Percentiles rank a stretch among this genome's conserved stretches.
phyloP scores from a whole-genome alignment of 2,888 invertebrate species.

The Amiota minor region DNA sequence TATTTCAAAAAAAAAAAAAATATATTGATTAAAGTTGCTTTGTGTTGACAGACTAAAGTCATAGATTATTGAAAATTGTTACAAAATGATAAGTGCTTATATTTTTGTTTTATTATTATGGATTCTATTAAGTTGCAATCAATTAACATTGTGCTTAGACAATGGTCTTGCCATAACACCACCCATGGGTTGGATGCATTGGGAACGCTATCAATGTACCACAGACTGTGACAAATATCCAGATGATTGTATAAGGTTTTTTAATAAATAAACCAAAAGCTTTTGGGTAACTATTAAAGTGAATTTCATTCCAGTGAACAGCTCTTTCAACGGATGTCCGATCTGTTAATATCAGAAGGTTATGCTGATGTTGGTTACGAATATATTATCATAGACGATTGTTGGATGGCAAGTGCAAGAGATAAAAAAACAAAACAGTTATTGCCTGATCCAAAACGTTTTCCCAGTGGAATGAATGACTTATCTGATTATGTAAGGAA shows the following conservation, averaged over 20 bases:
- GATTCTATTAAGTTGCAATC: background rate
- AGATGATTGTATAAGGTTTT: constrained; percentile 78
- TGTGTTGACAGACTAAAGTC: too few species aligned
- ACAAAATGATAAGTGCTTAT: background rate
- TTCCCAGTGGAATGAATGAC: constrained; percentile 82
- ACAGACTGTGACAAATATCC: constrained; percentile 78
- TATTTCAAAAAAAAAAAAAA: background rate
- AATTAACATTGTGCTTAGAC: constrained; percentile 73
- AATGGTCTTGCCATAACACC: constrained; percentile 80
- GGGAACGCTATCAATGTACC: constrained; percentile 79
- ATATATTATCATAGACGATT: constrained; percentile 84
- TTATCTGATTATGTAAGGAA: constrained; percentile 80
- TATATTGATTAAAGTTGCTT: constrained; percentile 2
- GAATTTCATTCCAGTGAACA: constrained; percentile 75
- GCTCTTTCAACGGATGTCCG: constrained; percentile 78
- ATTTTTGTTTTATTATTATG: background rate
- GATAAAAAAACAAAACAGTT: constrained; percentile 76
- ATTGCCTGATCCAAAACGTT: constrained; percentile 79
- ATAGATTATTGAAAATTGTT: background rate
- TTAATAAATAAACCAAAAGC: background rate
- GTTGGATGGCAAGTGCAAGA: constrained; percentile 81
- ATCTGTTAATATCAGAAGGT: constrained; percentile 79
- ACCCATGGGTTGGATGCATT: constrained; percentile 82
- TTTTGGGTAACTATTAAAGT: background rate
- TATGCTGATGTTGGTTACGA: constrained; percentile 82